Evolutionary conservation across 2,888 invertebrate species (phyloP).

Genomic region (Lasioglossum leucozonium): DNA sequence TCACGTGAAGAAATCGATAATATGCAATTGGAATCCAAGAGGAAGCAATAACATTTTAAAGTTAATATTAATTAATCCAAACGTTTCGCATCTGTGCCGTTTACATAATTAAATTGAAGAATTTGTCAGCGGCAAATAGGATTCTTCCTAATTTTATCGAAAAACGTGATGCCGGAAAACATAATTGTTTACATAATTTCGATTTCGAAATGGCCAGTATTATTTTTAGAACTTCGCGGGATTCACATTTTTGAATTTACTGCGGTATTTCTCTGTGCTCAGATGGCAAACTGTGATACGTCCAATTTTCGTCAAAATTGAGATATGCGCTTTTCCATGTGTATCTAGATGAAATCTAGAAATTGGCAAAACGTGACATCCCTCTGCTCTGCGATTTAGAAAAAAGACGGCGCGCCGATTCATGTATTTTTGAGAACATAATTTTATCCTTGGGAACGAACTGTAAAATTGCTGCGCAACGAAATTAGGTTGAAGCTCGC

Average conservation of each 20-base stretch:
- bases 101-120: background rate
- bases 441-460: background rate
- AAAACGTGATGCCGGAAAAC: background rate
- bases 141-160: background rate
- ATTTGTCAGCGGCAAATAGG: no score
- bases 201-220: background rate
- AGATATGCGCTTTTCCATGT: background rate
- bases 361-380: background rate
- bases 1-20: background rate
- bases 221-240: background rate
- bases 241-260: background rate
- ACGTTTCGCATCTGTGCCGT: background rate
- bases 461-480: background rate
- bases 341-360: slow-evolving; percentile 4
- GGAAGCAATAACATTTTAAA: background rate
- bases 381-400: background rate
- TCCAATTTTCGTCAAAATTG: slow-evolving; percentile 15
- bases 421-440: background rate
- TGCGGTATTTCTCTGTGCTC: background rate
- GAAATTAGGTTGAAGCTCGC: background rate
- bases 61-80: background rate
- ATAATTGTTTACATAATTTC: background rate
- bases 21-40: background rate
- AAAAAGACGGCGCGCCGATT: background rate
- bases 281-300: background rate